Percentiles rank a stretch among this genome's conserved stretches.
Evolutionary conservation across 2,797 vertebrate genomes (phyloP).

Genomic region (Aldrovandia affinis): DNA sequence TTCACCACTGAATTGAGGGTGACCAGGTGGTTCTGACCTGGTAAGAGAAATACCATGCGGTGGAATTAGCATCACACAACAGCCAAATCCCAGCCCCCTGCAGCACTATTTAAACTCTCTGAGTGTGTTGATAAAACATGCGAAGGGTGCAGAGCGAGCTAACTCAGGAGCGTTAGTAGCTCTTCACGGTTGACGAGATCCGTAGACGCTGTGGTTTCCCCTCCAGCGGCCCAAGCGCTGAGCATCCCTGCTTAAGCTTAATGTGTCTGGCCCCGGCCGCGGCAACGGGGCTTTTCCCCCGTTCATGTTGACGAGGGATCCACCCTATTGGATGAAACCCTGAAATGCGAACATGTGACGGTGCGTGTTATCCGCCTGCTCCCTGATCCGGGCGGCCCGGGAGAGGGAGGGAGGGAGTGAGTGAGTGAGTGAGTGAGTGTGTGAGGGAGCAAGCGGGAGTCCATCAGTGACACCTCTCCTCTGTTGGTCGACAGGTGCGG

Average conservation of each 20-base stretch:
- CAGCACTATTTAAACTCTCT: background rate
- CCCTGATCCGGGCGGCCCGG: slow-evolving; percentile 31
- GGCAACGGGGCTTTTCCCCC: background rate
- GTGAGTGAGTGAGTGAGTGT: background rate
- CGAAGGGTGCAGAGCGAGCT: background rate
- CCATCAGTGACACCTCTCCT: slow-evolving; percentile 51
- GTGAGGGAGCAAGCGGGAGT: slow-evolving; percentile 33
- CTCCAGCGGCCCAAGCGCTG: background rate
- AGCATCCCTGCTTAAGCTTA: background rate
- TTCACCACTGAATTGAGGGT: background rate
- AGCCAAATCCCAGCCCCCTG: background rate
- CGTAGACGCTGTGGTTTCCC: background rate
- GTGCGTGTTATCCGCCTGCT: slow-evolving; percentile 8
- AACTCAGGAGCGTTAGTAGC: background rate
- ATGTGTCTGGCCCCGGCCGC: background rate
- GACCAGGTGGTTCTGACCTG: background rate
- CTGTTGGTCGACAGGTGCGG: slow-evolving; percentile 56
- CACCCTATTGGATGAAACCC: background rate
- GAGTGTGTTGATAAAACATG: background rate
- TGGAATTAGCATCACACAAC: background rate
- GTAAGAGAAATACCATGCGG: background rate
- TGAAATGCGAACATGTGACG: background rate
- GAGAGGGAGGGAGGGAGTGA: background rate
- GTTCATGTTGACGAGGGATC: background rate
- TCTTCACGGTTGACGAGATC: background rate